Evolutionary conservation across 2,888 invertebrate genomes (phyloP).

Genomic region (Pseudoips prasinana): DNA sequence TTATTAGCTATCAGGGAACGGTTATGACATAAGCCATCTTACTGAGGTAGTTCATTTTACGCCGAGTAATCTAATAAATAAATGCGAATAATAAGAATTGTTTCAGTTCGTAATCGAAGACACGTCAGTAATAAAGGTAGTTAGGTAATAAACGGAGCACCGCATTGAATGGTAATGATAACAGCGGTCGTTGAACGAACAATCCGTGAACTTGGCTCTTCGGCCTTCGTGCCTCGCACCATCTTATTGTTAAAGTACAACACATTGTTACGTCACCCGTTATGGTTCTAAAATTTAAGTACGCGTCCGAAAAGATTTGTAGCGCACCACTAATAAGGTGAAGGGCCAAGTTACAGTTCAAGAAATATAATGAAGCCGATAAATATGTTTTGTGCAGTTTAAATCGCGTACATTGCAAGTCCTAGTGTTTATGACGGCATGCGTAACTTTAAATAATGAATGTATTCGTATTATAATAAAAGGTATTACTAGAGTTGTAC

Average conservation of each 20-base stretch:
- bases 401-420: too few relatives aligned
- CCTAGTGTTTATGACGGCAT: too few relatives aligned
- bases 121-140: conserved; percentile 37
- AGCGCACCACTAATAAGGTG: conserved; percentile 2
- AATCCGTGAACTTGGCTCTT: conserved; percentile 67
- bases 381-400: too few relatives aligned
- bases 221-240: conserved; percentile 61
- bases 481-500: too few relatives aligned
- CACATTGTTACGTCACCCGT: conserved; percentile 38
- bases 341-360: not conserved
- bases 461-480: too few relatives aligned
- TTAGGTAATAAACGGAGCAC: conserved; percentile 23
- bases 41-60: too few relatives aligned
- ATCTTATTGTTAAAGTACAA: conserved; percentile 50
- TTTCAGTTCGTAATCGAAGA: conserved; percentile 35
- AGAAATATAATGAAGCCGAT: too few relatives aligned
- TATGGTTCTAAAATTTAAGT: conserved; percentile 25
- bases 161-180: conserved; percentile 72
- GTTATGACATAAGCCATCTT: too few relatives aligned
- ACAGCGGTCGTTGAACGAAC: conserved; percentile 72
- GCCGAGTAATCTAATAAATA: not conserved
- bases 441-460: too few relatives aligned
- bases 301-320: conserved; percentile 19
- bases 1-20: too few relatives aligned
- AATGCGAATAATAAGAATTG: conserved; percentile 26